Evolutionary conservation across 2,113 vertebrate species (phyloP).

Genomic region (Protobothrops mucrosquamatus): DNA sequence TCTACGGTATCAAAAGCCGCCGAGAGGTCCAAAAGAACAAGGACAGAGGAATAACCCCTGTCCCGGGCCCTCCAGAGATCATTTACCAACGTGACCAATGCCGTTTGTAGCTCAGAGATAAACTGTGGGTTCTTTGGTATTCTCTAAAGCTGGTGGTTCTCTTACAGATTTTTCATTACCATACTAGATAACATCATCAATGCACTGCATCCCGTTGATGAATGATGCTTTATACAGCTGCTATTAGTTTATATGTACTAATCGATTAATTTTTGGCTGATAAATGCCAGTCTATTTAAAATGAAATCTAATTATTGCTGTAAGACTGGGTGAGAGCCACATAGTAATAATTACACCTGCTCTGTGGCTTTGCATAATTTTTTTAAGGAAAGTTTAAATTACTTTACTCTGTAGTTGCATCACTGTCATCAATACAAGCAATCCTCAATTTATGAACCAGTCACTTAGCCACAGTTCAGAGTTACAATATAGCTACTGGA

Average conservation of each 20-base stretch:
- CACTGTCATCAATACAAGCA: not conserved
- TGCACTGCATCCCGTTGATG: not conserved
- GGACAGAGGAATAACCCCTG: no score
- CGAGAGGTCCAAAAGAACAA: not conserved
- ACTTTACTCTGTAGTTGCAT: not conserved
- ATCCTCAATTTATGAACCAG: not conserved
- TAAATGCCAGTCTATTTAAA: not conserved
- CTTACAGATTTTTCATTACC: not conserved
- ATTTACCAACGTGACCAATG: no score
- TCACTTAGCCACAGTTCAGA: not conserved
- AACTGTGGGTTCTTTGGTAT: no score
- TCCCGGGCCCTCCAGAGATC: no score
- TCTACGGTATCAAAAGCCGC: no score
- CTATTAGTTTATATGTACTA: not conserved
- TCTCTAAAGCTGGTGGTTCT: not conserved
- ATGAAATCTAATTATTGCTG: not conserved
- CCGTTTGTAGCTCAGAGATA: no score
- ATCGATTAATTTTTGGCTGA: not conserved
- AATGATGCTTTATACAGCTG: not conserved
- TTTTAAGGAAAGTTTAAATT: not conserved
- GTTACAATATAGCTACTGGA: not conserved
- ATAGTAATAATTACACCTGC: not conserved
- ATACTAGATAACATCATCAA: not conserved
- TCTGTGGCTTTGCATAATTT: not conserved
- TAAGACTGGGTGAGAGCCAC: not conserved